Conservation (phyloP, 2,888 invertebrate genomes). For the Drosophila cyrtoloma region DNA sequence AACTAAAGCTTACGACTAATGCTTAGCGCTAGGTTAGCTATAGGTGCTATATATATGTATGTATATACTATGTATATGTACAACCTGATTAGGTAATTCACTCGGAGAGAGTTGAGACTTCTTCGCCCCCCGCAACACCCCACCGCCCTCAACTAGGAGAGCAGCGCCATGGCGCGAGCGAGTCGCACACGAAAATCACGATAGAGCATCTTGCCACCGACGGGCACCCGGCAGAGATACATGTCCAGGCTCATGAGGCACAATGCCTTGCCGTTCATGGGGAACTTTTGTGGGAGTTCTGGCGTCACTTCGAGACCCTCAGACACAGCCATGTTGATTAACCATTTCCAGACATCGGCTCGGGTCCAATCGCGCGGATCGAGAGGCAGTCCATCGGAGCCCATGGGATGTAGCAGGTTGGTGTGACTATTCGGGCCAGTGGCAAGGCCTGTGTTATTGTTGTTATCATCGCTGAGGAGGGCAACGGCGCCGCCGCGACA, state of each 20-base stretch:
- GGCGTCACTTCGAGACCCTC: slow-evolving; percentile 85
- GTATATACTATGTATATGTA: slow-evolving; percentile 59
- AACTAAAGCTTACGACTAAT: slow-evolving; percentile 62
- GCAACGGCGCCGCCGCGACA: slow-evolving; percentile 56
- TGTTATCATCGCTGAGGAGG: slow-evolving; percentile 54
- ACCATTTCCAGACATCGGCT: slow-evolving; percentile 89
- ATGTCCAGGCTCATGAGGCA: slow-evolving; percentile 92
- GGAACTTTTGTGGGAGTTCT: slow-evolving; percentile 87
- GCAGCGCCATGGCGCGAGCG: slow-evolving; percentile 88
- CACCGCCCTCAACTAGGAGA: slow-evolving; percentile 57
- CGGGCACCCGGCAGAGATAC: slow-evolving; percentile 90
- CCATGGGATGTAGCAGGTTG: slow-evolving; percentile 66
- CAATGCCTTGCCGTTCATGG: slow-evolving; percentile 93
- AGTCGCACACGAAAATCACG: slow-evolving; percentile 90
- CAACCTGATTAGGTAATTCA: slow-evolving; percentile 54
- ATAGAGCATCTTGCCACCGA: slow-evolving; percentile 89
- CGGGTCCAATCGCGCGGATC: slow-evolving; percentile 91
- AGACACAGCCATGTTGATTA: slow-evolving; percentile 87
- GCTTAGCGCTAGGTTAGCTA: slow-evolving; percentile 52
- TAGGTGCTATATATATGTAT: slow-evolving; percentile 6
- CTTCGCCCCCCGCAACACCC: not conserved
- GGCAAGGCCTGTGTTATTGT: slow-evolving; percentile 52
- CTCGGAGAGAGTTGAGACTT: slow-evolving; percentile 1
- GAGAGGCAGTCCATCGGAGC: slow-evolving; percentile 85
- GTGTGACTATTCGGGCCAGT: slow-evolving; percentile 34